Percentiles rank a stretch among this genome's conserved stretches.
Conservation (phyloP, 2,797 vertebrate genomes). For the Philypnodon macrostomus region DNA sequence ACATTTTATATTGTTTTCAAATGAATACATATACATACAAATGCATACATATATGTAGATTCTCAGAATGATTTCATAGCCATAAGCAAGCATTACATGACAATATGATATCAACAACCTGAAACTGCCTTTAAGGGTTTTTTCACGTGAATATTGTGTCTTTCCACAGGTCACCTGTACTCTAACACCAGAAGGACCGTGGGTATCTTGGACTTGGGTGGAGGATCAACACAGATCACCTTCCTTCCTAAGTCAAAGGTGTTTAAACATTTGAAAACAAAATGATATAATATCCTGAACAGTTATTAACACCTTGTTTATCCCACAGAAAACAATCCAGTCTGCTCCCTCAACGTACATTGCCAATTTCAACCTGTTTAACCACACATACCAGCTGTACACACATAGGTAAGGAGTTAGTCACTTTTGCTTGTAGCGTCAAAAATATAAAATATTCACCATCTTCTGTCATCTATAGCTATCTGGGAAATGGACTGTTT, state of each 20-base stretch:
- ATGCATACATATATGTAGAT: no score
- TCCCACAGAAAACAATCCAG: constrained; percentile 88
- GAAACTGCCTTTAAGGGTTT: constrained; percentile 1
- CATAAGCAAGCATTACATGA: constrained; percentile 14
- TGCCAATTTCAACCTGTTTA: constrained; percentile 91
- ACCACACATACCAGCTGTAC: constrained; percentile 90
- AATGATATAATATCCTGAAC: neutral
- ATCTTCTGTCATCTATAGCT: constrained; percentile 78
- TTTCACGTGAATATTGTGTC: constrained; percentile 3
- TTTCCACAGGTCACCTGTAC: constrained; percentile 86
- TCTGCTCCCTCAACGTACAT: constrained; percentile 85
- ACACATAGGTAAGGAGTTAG: constrained; percentile 89
- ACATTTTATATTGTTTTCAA: no score
- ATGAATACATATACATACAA: no score
- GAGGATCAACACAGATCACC: constrained; percentile 97
- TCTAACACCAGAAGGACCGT: constrained; percentile 84
- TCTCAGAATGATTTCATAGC: no score
- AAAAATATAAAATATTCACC: no score
- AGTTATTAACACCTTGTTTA: constrained; percentile 22
- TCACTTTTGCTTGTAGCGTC: neutral
- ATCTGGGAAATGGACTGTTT: constrained; percentile 93
- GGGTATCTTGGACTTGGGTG: constrained; percentile 95
- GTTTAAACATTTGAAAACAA: constrained; percentile 8
- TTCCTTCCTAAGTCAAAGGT: constrained; percentile 93
- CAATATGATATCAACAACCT: neutral